A percentile compares a stretch with the other conserved stretches of the same genome.
These are phyloP conservation scores for Perognathus longimembris DNA, from an alignment of 2,113 vertebrate species.

Conservation along the genomic window DNA sequence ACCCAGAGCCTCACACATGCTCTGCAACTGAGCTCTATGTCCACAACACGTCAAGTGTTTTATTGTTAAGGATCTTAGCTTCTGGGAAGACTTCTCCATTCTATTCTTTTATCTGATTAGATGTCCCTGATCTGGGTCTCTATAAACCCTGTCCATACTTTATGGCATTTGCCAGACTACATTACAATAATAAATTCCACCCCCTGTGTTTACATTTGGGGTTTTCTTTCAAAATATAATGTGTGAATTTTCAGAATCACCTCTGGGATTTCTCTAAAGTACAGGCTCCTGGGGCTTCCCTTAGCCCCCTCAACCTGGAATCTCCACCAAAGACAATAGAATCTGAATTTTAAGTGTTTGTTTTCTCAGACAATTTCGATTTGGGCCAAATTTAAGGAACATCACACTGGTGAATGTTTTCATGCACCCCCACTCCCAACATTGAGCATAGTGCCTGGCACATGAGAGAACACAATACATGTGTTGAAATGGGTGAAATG, in stretches of 20 bases:
- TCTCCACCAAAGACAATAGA: not conserved
- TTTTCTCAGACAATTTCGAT: not conserved
- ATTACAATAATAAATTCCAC: not conserved
- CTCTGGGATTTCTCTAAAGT: not conserved
- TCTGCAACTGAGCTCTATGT: not conserved
- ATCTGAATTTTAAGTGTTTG: not conserved
- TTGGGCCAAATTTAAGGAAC: conserved; percentile 17
- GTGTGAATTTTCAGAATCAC: not conserved
- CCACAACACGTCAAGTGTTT: not conserved
- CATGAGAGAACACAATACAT: not conserved
- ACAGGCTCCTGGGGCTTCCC: not conserved
- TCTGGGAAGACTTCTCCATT: not conserved
- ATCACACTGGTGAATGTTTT: not conserved
- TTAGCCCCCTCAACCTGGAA: not conserved
- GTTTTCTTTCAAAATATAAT: conserved; percentile 15
- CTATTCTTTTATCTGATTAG: not conserved
- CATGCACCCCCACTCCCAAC: not conserved
- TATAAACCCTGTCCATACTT: not conserved
- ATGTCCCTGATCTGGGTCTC: not conserved
- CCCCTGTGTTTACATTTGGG: not conserved
- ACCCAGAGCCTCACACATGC: too few relatives aligned
- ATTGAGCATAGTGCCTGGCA: not conserved
- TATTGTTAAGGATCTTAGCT: not conserved
- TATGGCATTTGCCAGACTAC: not conserved
- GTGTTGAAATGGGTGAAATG: not conserved